A percentile compares a stretch with the other conserved stretches of the same genome.
These are phyloP conservation scores for Celastrina argiolus DNA, from an alignment of 2,888 invertebrate genomes.

Conservation along the genomic window DNA sequence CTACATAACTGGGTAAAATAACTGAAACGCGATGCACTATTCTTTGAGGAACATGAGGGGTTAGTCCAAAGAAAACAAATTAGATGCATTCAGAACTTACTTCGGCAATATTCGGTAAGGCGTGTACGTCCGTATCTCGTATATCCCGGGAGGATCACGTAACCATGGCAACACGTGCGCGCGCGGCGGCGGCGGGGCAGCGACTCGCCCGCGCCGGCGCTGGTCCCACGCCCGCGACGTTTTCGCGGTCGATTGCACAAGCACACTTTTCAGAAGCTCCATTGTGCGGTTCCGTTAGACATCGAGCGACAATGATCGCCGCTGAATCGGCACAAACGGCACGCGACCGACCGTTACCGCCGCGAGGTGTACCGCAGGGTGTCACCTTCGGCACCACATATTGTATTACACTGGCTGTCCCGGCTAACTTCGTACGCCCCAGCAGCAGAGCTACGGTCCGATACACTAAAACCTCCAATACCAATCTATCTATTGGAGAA, in stretches of 20 bases:
- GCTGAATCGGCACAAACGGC: background rate
- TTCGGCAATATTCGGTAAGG: background rate
- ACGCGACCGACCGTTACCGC: slow-evolving; percentile 7
- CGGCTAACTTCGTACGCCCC: too few species aligned
- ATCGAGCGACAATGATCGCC: slow-evolving; percentile 2
- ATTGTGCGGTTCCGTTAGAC: slow-evolving; percentile 32
- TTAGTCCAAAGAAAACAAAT: too few species aligned
- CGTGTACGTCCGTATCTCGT: background rate
- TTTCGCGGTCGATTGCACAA: slow-evolving; percentile 35
- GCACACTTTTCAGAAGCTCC: slow-evolving; percentile 30
- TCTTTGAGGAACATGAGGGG: too few species aligned
- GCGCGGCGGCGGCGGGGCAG: background rate
- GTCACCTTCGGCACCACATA: background rate
- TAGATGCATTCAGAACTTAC: background rate
- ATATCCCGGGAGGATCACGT: background rate
- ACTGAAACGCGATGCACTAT: too few species aligned
- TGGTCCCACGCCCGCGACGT: slow-evolving; percentile 49
- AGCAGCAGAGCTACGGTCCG: too few species aligned
- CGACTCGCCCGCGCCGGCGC: background rate
- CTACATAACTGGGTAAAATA: too few species aligned
- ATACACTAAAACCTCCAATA: too few species aligned
- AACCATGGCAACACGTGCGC: slow-evolving; percentile 9
- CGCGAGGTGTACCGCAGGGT: background rate
- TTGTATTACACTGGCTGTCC: background rate
- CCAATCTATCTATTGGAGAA: too few species aligned